Base-by-base conservation (phyloP, 2,797 vertebrate species). In the Cuniculus paca region DNA sequence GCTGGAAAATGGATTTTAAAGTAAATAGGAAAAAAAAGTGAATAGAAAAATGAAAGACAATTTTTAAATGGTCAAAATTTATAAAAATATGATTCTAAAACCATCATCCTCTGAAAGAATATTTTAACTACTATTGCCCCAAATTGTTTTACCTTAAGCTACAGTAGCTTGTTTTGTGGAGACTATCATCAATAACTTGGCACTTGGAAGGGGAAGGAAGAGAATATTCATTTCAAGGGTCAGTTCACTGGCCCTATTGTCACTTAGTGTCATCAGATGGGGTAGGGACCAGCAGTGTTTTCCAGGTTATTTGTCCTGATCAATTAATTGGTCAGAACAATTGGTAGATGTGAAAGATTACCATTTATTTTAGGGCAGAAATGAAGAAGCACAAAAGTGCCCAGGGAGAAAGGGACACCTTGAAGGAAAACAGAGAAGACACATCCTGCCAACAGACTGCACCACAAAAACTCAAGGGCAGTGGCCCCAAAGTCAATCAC, bases 141-240 rank as follows among this genome's bases (percentile, higher is more conserved):
- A 61, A 94, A 88, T 42, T 88, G 26, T 94, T 84, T 91, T 63
- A 77, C 22, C 78, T 56, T 91, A 79, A 88, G 39, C 48, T 65
- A 84, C 4, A 88, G 79, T 87, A 88, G 83, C 20, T 92, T 78
- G 45, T 50, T 92, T 60, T 39, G 34, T 61, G 42, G 28, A 52
- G 48, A 79, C 83, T 8, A 80, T 10, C 36, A 36, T 81, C 79
- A 92, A 50, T 58, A 74, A 74, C 8, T 80, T 56, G 42, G 74
- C 50, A 74, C 34, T 13, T 0, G 7, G 52, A 4, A 19, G 54
- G 20, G 20, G 17, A 72, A 65, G n/a, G 45, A 91, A 86, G 42
- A 74, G 50, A 82, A 4, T 19, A 54, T 28, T 60, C n/a, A 88
- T 84, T 77, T 90, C 61, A 65, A 82, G 34, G 11, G 24, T 83